Percentiles rank a stretch among this genome's conserved stretches.
Evolutionary conservation across 2,888 invertebrate species (phyloP).

Genomic region (Seira sanloemensis): DNA sequence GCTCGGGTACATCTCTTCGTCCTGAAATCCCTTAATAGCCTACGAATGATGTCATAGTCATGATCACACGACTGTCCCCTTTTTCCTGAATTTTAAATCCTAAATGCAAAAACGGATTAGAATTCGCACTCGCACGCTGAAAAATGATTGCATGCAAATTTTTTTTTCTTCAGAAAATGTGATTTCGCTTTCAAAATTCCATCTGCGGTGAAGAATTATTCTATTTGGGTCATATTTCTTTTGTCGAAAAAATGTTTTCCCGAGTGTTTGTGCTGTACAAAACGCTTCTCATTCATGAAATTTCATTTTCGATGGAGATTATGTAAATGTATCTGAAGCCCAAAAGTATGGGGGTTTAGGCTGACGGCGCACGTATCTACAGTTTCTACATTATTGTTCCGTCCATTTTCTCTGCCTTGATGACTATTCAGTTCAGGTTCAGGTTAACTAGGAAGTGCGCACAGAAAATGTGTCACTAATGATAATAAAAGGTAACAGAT

Average conservation of each 20-base stretch:
- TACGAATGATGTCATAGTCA: slow-evolving; percentile 58
- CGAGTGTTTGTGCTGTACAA: neutral
- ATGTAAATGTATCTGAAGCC: neutral
- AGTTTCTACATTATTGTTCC: neutral
- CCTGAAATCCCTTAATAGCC: neutral
- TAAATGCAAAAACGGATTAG: slow-evolving; percentile 1
- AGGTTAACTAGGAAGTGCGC: slow-evolving; percentile 50
- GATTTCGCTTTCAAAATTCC: slow-evolving; percentile 1
- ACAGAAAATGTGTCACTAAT: slow-evolving; percentile 21
- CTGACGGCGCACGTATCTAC: neutral
- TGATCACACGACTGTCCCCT: slow-evolving; percentile 49
- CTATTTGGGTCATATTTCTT: slow-evolving; percentile 28
- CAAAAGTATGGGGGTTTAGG: neutral
- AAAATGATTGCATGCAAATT: neutral
- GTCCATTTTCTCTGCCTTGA: slow-evolving; percentile 1
- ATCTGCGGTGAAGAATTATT: slow-evolving; percentile 10
- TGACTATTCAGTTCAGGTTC: slow-evolving; percentile 69
- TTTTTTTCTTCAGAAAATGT: neutral
- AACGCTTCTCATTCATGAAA: neutral
- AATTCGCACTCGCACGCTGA: neutral
- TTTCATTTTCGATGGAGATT: neutral
- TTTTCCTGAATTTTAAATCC: slow-evolving; percentile 21
- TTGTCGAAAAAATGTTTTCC: neutral
- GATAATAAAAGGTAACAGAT: slow-evolving; percentile 6
- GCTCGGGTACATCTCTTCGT: neutral